These are phyloP conservation scores for Agrochola litura DNA, from an alignment of 2,888 invertebrate species.

Conservation along the genomic window DNA sequence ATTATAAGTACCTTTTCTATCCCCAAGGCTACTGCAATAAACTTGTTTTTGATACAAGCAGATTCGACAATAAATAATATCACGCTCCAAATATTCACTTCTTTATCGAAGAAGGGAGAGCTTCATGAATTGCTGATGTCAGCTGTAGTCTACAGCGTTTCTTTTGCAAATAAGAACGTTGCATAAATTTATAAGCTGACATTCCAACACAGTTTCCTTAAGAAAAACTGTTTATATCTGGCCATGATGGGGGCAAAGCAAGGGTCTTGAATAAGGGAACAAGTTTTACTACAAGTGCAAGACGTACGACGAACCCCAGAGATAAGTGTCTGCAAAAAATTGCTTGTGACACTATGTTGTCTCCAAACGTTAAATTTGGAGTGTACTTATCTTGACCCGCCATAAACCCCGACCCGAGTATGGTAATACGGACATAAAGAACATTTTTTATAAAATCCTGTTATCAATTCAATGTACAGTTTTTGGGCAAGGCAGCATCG, in stretches of 20 bases:
- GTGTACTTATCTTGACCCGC: conserved; percentile 57
- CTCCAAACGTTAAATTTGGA: conserved; percentile 49
- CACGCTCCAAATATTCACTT: conserved; percentile 72
- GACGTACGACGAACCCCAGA: conserved; percentile 19
- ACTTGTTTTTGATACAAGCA: conserved; percentile 65
- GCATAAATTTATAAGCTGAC: conserved; percentile 79
- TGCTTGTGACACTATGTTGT: conserved; percentile 29
- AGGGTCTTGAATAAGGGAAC: conserved; percentile 72
- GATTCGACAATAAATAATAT: conserved; percentile 75
- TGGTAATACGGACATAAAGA: conserved; percentile 45
- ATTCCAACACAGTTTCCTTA: conserved; percentile 68
- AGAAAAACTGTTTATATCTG: conserved; percentile 70
- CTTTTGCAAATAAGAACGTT: conserved; percentile 80
- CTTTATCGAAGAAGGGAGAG: conserved; percentile 71
- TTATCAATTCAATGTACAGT: conserved; percentile 25
- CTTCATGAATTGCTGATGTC: conserved; percentile 86
- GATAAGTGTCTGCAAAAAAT: conserved; percentile 38
- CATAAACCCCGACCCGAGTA: conserved; percentile 44
- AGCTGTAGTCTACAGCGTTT: conserved; percentile 77
- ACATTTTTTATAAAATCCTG: conserved; percentile 25
- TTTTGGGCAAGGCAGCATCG: background rate
- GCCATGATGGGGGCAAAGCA: conserved; percentile 63
- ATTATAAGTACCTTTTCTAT: background rate
- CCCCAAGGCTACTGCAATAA: conserved; percentile 29
- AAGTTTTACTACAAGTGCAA: conserved; percentile 57